Conservation (phyloP, 2,113 vertebrate species). For the Rhinopithecus roxellana region DNA sequence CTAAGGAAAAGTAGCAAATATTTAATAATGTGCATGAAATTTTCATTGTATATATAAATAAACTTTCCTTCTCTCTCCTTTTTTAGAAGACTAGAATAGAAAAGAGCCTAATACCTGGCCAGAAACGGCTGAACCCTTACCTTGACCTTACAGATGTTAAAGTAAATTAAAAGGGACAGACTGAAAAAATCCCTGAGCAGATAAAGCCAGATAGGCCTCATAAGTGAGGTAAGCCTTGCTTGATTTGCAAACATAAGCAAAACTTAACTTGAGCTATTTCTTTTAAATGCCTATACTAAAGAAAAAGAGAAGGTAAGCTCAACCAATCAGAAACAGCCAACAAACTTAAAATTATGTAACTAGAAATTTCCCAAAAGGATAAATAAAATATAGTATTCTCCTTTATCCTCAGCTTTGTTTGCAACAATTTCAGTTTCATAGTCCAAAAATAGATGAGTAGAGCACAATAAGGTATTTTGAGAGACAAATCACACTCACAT, state of each 20-base stretch:
- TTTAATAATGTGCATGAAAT: background rate
- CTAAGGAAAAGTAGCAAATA: background rate
- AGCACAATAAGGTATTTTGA: background rate
- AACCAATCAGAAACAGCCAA: background rate
- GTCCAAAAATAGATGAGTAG: background rate
- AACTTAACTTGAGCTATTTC: background rate
- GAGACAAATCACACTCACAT: background rate
- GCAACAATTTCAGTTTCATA: background rate
- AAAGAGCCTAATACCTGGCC: background rate
- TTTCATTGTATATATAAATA: background rate
- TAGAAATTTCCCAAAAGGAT: background rate
- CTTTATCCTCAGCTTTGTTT: background rate
- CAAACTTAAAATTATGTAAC: background rate
- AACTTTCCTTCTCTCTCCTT: background rate
- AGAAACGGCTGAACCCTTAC: background rate
- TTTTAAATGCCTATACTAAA: background rate
- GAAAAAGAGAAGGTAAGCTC: background rate
- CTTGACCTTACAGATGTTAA: background rate
- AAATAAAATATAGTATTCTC: background rate
- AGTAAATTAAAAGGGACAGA: background rate
- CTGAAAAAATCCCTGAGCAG: background rate
- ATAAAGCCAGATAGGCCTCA: background rate
- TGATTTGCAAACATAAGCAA: background rate
- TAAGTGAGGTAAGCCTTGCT: background rate
- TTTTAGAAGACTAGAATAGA: background rate